phyloP scores from a whole-genome alignment of 2,888 invertebrate genomes.

The Argyresthia albistria region DNA sequence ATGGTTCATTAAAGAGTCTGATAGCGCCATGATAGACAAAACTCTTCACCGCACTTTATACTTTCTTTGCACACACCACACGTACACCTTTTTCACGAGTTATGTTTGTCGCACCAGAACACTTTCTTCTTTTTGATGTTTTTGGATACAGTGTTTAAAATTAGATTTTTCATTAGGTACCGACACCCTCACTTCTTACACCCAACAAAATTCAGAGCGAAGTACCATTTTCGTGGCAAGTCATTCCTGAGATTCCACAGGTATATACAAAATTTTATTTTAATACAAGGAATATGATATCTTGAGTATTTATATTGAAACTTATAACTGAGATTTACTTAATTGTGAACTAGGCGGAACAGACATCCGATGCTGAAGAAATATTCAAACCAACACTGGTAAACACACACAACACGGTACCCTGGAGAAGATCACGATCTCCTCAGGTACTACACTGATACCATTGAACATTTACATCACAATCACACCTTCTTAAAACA shows the following conservation, averaged over 20 bases:
- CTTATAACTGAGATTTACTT: not conserved
- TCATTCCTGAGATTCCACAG: conserved; percentile 64
- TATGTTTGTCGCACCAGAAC: not conserved
- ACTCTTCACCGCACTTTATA: not conserved
- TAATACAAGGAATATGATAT: not conserved
- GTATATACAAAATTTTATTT: conserved; percentile 22
- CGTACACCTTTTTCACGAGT: not conserved
- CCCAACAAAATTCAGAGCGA: conserved; percentile 34
- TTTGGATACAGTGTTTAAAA: not conserved
- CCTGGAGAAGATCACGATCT: conserved; percentile 53
- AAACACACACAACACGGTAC: conserved; percentile 38
- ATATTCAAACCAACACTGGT: conserved; percentile 53
- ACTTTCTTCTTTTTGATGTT: not conserved
- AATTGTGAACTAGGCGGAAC: conserved; percentile 48
- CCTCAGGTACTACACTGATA: conserved; percentile 41
- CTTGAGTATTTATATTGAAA: not conserved
- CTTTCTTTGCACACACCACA: conserved; percentile 4
- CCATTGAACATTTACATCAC: conserved; percentile 1
- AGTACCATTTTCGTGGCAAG: conserved; percentile 57
- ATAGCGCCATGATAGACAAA: not conserved
- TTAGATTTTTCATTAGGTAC: conserved; percentile 28
- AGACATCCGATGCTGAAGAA: conserved; percentile 56
- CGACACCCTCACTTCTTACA: conserved; percentile 34
- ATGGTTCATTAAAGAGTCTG: too few relatives aligned
- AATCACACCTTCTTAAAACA: not conserved